These are phyloP conservation scores for Magallana nippona DNA, from an alignment of 2,888 invertebrate genomes.

Conservation along the genomic window DNA sequence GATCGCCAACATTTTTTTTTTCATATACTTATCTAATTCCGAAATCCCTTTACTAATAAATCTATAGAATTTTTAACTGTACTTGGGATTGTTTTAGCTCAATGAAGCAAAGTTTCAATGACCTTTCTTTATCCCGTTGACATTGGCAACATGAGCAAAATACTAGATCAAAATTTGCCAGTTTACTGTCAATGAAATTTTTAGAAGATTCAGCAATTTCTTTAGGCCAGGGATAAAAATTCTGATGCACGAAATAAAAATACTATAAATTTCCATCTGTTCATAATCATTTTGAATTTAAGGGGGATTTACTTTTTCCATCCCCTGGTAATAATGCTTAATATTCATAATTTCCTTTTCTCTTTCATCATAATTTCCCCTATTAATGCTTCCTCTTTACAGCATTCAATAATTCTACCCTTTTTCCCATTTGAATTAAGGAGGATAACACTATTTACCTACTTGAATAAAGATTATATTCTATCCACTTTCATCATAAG, in stretches of 20 bases:
- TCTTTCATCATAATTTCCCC: neutral
- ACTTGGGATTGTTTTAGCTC: neutral
- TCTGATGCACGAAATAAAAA: too few relatives aligned
- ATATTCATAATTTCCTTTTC: too few relatives aligned
- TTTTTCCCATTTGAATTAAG: too few relatives aligned
- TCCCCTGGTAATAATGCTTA: too few relatives aligned
- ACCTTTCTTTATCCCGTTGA: neutral
- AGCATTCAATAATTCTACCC: too few relatives aligned
- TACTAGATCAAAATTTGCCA: neutral
- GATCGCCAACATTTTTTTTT: slow-evolving; percentile 8
- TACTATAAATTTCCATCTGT: too few relatives aligned
- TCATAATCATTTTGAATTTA: too few relatives aligned
- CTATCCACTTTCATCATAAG: too few relatives aligned
- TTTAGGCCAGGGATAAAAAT: too few relatives aligned
- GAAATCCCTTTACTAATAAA: slow-evolving; percentile 7
- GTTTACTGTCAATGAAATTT: neutral
- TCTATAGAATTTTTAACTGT: slow-evolving; percentile 16
- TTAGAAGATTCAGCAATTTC: neutral
- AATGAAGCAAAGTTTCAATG: slow-evolving; percentile 5
- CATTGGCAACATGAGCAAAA: neutral
- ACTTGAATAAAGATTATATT: too few relatives aligned
- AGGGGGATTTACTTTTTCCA: too few relatives aligned
- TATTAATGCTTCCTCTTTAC: neutral
- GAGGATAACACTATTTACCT: too few relatives aligned
- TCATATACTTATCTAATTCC: neutral